Evolutionary conservation across 2,113 vertebrate genomes (phyloP), one percentile per base, ranked within the genome.

Genomic region (Proterorhinus semilunaris): DNA sequence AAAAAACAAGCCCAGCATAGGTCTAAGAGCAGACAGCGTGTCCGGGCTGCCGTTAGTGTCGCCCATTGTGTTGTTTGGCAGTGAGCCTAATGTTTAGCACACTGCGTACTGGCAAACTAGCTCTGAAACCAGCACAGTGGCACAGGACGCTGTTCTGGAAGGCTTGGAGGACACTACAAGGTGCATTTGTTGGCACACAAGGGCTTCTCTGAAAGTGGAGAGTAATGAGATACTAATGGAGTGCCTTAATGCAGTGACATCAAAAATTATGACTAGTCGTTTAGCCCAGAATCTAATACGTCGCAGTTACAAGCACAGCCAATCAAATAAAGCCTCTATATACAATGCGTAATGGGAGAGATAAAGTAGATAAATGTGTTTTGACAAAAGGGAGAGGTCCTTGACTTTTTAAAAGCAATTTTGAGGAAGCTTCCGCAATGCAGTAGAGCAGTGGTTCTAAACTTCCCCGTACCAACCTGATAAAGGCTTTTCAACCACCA

Each of bases 1-100:
- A 21, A 21, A 74, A 82, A 83, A 81, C 52, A 36, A 78, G 76
- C 69, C 52, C 75, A 77, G 74, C 76, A 80, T 85, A 55, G 50
- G 84, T 81, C 78, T 87, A 82, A 81, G 75, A 83, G 74, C 80
- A 86, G 83, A 81, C 75, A 67, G 12, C n/a, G 83, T 67, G 75
- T 63, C 75, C 83, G 83, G 76, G 77, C 85, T 88, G 78, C 67
- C 62, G 85, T 87, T 87, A 83, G 76, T 82, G 82, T 70, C 62
- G 68, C 81, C 78, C 83, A 83, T 84, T 88, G 74, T 87, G 83
- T 76, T 72, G 72, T 82, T 83, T 85, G 83, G 85, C 80, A 85
- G 57, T 5, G 11, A 7, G 82, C 87, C 82, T 76, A 79, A 88
- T 86, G 81, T 81, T 83, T 77, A 72, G 80, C 79, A 80, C 78